phyloP scores from a whole-genome alignment of 2,113 vertebrate genomes.

The Erythrolamprus reginae region DNA sequence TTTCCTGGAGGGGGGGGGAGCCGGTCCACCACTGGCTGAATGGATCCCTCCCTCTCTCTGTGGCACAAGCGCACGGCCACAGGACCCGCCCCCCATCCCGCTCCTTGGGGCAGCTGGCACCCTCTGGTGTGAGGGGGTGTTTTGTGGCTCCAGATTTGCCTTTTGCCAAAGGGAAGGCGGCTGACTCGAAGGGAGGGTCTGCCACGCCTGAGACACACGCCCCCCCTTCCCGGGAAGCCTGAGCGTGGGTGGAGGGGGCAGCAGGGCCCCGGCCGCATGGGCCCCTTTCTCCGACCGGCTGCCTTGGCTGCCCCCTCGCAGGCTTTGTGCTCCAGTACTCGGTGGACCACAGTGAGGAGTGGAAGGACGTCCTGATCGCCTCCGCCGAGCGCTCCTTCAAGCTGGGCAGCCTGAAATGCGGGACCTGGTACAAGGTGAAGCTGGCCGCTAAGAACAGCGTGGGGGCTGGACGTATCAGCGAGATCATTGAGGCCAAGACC shows the following conservation, averaged over 20 bases:
- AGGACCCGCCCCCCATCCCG: neutral
- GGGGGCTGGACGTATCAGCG: conserved; percentile 94
- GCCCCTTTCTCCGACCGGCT: neutral
- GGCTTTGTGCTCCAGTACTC: conserved; percentile 98
- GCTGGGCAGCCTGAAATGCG: conserved; percentile 92
- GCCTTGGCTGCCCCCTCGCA: conserved; percentile 9
- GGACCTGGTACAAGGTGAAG: conserved; percentile 99
- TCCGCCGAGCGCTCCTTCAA: conserved; percentile 91
- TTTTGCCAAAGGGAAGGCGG: neutral
- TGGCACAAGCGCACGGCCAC: neutral
- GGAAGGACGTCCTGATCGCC: conserved; percentile 96
- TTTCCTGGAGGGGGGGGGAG: neutral
- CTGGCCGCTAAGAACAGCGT: conserved; percentile 97
- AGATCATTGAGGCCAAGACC: conserved; percentile 99
- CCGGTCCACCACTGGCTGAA: neutral
- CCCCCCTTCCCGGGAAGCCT: neutral
- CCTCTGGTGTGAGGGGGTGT: neutral
- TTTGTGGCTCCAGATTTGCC: neutral
- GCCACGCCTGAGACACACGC: neutral
- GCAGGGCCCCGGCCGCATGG: neutral
- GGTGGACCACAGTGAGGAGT: conserved; percentile 96
- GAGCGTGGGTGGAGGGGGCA: neutral
- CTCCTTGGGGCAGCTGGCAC: neutral
- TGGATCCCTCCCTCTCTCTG: neutral
- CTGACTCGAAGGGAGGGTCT: neutral